Base-by-base conservation (phyloP, 2,797 vertebrate species). In the Microchirus variegatus region DNA sequence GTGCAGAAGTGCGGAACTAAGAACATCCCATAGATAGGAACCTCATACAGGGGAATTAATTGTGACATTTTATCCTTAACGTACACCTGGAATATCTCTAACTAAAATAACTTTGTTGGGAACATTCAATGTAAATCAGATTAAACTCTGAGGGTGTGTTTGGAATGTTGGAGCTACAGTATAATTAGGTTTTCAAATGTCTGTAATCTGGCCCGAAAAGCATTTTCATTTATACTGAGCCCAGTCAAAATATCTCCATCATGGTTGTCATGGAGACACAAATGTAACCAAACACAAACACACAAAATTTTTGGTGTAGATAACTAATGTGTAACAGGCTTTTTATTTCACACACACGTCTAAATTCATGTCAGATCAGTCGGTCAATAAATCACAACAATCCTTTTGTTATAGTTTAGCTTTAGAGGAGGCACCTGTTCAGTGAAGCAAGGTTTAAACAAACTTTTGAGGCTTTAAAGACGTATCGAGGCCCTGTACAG, bases 61-160 rank as follows among this genome's bases (percentile, higher is more conserved):
- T 35, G 63, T 67, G 69, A 68, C 73, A 76, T 79, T 82, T 74
- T 59, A 70, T 55, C 64, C 62, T 66, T 76, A 87, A 79, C 84
- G 85, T 42, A 61, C 37, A 35, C 53, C 17, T 47, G 49, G 55
- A 63, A 60, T 51, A 78, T 73, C 58, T 60, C 17, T 1, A 45
- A 70, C 70, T 63, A 82, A 38, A 53, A 67, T 69, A 70, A 87
- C 71, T 75, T 63, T 76, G 60, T 80, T 83, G 70, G 73, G 66
- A 86, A 77, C 53, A 64, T 70, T 63, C 38, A 69, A 66, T 75
- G 73, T 68, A 57, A 59, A 74, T 53, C 64, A 54, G 50, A 59
- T 64, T 67, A 81, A 61, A 77, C 40, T 64, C 63, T 61, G 68
- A 75, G 36, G 36, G 3, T 53, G 48, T 2, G 13, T 47, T 70